Evolutionary conservation across 2,113 vertebrate genomes (phyloP).

Genomic region (Phylloscopus trochiloides): DNA sequence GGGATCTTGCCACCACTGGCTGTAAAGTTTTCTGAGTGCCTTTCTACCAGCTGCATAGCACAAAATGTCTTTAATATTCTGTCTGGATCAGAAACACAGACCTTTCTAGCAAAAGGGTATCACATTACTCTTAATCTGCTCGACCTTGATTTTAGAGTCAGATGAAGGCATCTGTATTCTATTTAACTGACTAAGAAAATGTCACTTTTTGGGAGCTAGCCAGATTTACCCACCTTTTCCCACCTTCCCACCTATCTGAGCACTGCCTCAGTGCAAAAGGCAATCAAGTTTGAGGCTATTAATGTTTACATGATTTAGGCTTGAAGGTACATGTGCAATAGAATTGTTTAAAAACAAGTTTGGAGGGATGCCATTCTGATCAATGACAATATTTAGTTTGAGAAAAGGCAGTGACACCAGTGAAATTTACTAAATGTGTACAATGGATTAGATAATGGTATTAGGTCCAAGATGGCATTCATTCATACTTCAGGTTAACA

Average conservation of each 20-base stretch:
- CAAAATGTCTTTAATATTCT: neutral
- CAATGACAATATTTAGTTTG: neutral
- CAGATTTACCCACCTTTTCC: neutral
- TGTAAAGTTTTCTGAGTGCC: neutral
- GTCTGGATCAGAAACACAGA: neutral
- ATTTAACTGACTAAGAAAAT: constrained; percentile 39
- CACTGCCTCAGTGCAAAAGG: neutral
- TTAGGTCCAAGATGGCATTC: neutral
- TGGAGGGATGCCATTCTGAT: neutral
- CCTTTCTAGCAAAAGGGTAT: neutral
- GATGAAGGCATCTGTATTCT: constrained; percentile 18
- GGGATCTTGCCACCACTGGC: neutral
- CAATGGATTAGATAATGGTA: neutral
- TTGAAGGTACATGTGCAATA: neutral
- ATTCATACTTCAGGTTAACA: neutral
- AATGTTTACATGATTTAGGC: neutral
- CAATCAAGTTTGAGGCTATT: neutral
- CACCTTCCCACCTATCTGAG: neutral
- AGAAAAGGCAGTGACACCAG: neutral
- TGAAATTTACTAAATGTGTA: neutral
- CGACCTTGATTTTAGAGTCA: constrained; percentile 32
- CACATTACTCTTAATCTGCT: constrained; percentile 7
- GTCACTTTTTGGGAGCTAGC: neutral
- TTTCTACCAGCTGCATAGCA: neutral
- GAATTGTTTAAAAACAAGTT: neutral